phyloP scores from a whole-genome alignment of 2,797 vertebrate species.

The Chiloscyllium punctatum region DNA sequence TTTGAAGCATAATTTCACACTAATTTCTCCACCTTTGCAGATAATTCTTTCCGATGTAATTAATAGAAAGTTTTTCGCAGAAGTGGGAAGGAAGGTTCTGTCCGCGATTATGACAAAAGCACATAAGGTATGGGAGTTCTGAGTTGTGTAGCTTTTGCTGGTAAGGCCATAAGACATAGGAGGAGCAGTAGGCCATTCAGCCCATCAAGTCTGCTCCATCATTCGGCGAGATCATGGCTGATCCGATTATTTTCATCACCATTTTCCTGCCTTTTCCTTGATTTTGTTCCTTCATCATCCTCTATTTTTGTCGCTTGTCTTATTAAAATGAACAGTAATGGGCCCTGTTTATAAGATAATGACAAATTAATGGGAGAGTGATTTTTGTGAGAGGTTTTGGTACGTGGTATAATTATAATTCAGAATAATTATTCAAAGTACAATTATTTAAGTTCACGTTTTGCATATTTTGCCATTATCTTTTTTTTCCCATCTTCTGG shows the following conservation, averaged over 20 bases:
- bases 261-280: too few relatives aligned
- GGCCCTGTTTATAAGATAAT: neutral
- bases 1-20: neutral
- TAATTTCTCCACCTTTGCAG: conserved; percentile 53
- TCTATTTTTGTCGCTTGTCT: neutral
- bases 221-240: too few relatives aligned
- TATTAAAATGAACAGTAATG: neutral
- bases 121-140: conserved; percentile 67
- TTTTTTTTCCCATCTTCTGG: neutral
- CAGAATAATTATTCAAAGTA: too few relatives aligned
- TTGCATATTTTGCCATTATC: too few relatives aligned
- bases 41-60: conserved; percentile 75
- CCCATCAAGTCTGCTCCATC: too few relatives aligned
- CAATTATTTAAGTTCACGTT: neutral
- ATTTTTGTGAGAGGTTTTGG: neutral
- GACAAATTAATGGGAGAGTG: neutral
- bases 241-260: too few relatives aligned
- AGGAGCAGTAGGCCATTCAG: too few relatives aligned
- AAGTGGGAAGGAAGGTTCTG: conserved; percentile 84
- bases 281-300: neutral
- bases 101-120: conserved; percentile 85
- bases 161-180: too few relatives aligned
- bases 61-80: conserved; percentile 80
- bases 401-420: too few relatives aligned
- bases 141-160: neutral